phyloP scores from a whole-genome alignment of 1,140 invertebrate genomes.

The Meloidogyne hapla region DNA sequence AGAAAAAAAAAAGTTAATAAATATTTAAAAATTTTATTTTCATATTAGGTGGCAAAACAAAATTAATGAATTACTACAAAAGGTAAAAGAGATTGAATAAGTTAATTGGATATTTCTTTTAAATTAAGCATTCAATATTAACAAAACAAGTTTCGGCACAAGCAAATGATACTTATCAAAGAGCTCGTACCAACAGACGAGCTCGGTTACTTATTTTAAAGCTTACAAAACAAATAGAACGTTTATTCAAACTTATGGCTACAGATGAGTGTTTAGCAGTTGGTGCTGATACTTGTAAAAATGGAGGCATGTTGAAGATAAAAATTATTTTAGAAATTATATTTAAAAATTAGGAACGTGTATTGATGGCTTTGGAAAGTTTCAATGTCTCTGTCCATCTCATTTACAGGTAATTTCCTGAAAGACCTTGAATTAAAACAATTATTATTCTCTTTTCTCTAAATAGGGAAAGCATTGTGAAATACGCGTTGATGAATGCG shows the following conservation, averaged over 20 bases:
- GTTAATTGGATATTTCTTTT: not conserved
- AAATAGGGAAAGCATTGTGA: constrained; percentile 52
- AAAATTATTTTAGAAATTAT: too few species aligned
- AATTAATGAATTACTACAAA: not conserved
- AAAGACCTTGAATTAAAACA: too few species aligned
- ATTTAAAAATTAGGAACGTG: constrained; percentile 59
- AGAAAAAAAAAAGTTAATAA: too few species aligned
- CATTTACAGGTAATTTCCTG: constrained; percentile 74
- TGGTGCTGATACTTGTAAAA: constrained; percentile 71
- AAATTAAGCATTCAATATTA: constrained; percentile 7
- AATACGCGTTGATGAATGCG: constrained; percentile 56
- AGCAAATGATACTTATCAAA: constrained; percentile 21
- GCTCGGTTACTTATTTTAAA: constrained; percentile 38
- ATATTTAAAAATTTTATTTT: not conserved
- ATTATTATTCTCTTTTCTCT: too few species aligned
- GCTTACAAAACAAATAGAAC: constrained; percentile 43
- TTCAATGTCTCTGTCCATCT: constrained; percentile 74
- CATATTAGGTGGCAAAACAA: not conserved
- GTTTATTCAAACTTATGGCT: constrained; percentile 43
- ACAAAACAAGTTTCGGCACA: constrained; percentile 4
- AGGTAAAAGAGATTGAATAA: not conserved
- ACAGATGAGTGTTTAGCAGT: constrained; percentile 49
- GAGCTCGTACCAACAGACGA: constrained; percentile 35
- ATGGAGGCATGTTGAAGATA: constrained; percentile 64
- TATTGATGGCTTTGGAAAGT: constrained; percentile 66